These are phyloP conservation scores for Diaprepes abbreviatus DNA, from an alignment of 2,888 invertebrate genomes.

Conservation along the genomic window DNA sequence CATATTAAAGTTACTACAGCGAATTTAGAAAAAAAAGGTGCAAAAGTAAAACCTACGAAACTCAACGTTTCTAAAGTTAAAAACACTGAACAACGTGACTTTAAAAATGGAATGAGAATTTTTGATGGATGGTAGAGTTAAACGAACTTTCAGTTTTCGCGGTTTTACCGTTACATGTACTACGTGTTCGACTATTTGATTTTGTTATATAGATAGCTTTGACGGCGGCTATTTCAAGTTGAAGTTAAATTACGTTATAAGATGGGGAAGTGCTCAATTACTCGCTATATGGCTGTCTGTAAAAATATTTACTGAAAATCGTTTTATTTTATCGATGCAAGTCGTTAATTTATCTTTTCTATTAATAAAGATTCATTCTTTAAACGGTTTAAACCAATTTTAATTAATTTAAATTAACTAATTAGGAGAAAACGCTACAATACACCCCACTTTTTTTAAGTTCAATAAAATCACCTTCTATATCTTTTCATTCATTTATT, in stretches of 20 bases:
- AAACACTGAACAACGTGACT: not conserved
- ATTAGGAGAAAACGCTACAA: no score
- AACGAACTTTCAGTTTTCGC: slow-evolving; percentile 9
- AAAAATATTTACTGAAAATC: not conserved
- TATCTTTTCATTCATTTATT: no score
- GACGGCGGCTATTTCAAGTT: not conserved
- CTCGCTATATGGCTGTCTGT: not conserved
- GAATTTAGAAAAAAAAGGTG: no score
- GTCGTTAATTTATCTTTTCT: no score
- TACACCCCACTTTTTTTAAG: no score
- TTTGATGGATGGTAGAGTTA: slow-evolving; percentile 9
- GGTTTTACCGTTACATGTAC: slow-evolving; percentile 5
- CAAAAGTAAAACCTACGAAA: not conserved
- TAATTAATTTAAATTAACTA: no score
- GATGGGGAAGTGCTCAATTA: not conserved
- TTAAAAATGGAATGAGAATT: not conserved
- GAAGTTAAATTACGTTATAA: slow-evolving; percentile 3
- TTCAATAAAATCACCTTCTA: no score
- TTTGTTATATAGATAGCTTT: slow-evolving; percentile 6
- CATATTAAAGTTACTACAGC: no score
- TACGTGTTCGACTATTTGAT: slow-evolving; percentile 16
- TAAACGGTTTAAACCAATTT: no score
- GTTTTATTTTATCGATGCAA: not conserved
- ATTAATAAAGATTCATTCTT: no score
- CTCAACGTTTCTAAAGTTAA: not conserved